Percentiles rank a stretch among this genome's conserved stretches.
phyloP scores from a whole-genome alignment of 2,797 vertebrate species.

The Acanthis flammea region DNA sequence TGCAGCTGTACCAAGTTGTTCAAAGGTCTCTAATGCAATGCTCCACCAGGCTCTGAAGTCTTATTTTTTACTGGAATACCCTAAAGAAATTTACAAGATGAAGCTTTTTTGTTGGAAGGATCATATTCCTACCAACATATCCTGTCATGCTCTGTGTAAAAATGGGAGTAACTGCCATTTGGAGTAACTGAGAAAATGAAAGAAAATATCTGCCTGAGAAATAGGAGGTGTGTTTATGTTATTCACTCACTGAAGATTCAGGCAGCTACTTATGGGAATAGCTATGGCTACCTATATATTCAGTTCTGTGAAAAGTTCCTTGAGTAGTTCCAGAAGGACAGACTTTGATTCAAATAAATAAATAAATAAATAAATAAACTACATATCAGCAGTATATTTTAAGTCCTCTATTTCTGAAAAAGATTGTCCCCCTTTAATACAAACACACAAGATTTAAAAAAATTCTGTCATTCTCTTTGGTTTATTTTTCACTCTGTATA shows the following conservation, averaged over 20 bases:
- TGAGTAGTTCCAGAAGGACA: not conserved
- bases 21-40: not conserved
- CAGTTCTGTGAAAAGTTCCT: not conserved
- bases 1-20: not conserved
- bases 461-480: not conserved
- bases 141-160: not conserved
- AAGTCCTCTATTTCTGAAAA: not conserved
- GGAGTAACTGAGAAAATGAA: not conserved
- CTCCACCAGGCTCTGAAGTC: not conserved
- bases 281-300: not conserved
- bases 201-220: not conserved
- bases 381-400: not conserved
- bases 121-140: not conserved
- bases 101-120: not conserved
- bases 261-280: not conserved
- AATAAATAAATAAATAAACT: not conserved
- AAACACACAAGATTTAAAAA: not conserved
- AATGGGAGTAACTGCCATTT: not conserved
- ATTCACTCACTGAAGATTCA: not conserved
- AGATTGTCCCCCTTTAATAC: not conserved
- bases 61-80: not conserved
- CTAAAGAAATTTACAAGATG: not conserved
- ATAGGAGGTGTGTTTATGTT: not conserved
- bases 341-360: not conserved
- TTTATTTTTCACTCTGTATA: not conserved